Evolutionary conservation across 2,888 invertebrate species (phyloP).

Genomic region (Lochmaea capreae): DNA sequence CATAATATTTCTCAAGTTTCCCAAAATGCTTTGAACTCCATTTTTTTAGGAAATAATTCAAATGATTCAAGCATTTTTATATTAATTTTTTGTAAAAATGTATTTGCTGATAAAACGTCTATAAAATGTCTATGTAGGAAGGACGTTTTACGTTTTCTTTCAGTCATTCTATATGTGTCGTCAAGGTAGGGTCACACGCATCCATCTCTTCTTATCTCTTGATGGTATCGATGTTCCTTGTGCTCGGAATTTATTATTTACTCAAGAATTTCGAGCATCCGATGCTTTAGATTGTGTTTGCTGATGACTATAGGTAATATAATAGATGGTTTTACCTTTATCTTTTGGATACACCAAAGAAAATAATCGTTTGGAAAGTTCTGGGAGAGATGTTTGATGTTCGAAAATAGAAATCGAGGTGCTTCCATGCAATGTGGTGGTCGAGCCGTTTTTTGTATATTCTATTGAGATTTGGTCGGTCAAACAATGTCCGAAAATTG

Average conservation of each 20-base stretch:
- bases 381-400: not conserved
- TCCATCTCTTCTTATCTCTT: conserved; percentile 33
- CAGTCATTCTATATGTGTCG: conserved; percentile 26
- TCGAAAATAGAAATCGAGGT: too few relatives aligned
- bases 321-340: conserved; percentile 5
- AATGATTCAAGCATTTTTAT: too few relatives aligned
- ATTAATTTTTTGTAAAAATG: too few relatives aligned
- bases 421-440: too few relatives aligned
- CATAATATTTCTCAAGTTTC: too few relatives aligned
- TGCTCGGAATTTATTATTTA: conserved; percentile 35
- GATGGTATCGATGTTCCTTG: conserved; percentile 36
- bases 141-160: conserved; percentile 9
- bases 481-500: too few relatives aligned
- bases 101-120: not conserved
- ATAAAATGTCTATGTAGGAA: conserved; percentile 8
- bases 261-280: conserved; percentile 31
- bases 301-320: conserved; percentile 10
- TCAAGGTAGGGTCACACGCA: conserved; percentile 30
- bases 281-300: conserved; percentile 17
- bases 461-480: too few relatives aligned
- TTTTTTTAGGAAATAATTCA: not conserved
- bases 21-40: too few relatives aligned
- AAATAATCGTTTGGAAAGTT: not conserved
- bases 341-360: not conserved
- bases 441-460: too few relatives aligned